Percentiles rank a stretch among this genome's conserved stretches.
Conservation (phyloP, 2,797 vertebrate genomes). For the Apodemus agrarius region DNA sequence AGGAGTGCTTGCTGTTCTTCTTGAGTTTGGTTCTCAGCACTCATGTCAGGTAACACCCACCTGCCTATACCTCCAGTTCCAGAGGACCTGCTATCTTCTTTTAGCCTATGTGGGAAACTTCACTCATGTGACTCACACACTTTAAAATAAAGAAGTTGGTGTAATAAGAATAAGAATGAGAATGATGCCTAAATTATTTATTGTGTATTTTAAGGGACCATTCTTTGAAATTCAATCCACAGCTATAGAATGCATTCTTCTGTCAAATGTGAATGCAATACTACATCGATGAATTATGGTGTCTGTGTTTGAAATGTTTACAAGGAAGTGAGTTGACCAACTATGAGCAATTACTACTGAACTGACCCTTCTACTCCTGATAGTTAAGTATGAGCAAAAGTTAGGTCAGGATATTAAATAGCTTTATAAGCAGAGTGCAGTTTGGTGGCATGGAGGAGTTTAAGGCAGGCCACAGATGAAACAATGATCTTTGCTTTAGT, state of each 20-base stretch:
- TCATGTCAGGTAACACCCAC: neutral
- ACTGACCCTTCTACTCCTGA: neutral
- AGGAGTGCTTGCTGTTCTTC: neutral
- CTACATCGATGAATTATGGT: neutral
- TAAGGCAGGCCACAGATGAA: neutral
- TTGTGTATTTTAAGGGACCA: neutral
- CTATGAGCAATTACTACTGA: neutral
- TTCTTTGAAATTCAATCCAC: neutral
- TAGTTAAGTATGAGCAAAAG: neutral
- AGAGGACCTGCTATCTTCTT: neutral
- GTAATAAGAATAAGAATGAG: neutral
- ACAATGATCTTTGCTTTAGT: neutral
- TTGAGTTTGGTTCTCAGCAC: neutral
- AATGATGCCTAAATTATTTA: neutral
- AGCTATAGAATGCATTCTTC: neutral
- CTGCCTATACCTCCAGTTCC: too few species aligned
- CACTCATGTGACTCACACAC: neutral
- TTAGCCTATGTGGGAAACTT: neutral
- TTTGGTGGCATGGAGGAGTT: neutral
- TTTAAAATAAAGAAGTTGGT: neutral
- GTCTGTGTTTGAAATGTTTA: neutral
- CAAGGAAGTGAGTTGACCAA: neutral
- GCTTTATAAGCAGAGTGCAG: neutral
- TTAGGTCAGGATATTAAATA: neutral
- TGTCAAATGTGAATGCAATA: neutral